Percentiles rank a stretch among this genome's conserved stretches.
phyloP scores from a whole-genome alignment of 53 echinoderm and acorn worm species.

The Mesocentrotus franciscanus region DNA sequence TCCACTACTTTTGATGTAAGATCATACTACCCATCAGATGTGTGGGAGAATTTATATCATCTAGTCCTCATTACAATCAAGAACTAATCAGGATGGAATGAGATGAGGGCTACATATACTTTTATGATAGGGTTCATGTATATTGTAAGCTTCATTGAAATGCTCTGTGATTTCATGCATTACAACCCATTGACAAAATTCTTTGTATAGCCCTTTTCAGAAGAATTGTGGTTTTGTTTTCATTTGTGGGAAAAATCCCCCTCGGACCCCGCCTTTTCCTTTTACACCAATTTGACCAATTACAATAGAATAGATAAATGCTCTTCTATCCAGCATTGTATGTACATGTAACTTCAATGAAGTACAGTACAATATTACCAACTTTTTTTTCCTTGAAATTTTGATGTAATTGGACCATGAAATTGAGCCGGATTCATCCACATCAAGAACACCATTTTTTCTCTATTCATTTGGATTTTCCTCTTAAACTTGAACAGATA shows the following conservation, averaged over 20 bases:
- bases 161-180: not conserved
- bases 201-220: not conserved
- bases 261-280: not conserved
- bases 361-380: not conserved
- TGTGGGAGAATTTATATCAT: too few species aligned
- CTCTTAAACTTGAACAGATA: not conserved
- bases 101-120: too few species aligned
- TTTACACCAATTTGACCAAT: not conserved
- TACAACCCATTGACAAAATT: not conserved
- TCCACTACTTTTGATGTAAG: too few species aligned
- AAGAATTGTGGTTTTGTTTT: not conserved
- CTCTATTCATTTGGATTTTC: not conserved
- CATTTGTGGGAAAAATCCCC: not conserved
- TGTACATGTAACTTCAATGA: too few species aligned
- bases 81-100: too few species aligned
- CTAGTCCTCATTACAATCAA: too few species aligned
- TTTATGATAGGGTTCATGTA: not conserved
- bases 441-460: not conserved
- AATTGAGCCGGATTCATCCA: not conserved
- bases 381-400: not conserved
- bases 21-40: too few species aligned
- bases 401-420: constrained; percentile 36
- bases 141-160: too few species aligned
- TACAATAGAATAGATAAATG: not conserved
- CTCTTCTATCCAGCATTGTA: not conserved